phyloP scores from a whole-genome alignment of 1,140 invertebrate genomes.

The Bombus impatiens region DNA sequence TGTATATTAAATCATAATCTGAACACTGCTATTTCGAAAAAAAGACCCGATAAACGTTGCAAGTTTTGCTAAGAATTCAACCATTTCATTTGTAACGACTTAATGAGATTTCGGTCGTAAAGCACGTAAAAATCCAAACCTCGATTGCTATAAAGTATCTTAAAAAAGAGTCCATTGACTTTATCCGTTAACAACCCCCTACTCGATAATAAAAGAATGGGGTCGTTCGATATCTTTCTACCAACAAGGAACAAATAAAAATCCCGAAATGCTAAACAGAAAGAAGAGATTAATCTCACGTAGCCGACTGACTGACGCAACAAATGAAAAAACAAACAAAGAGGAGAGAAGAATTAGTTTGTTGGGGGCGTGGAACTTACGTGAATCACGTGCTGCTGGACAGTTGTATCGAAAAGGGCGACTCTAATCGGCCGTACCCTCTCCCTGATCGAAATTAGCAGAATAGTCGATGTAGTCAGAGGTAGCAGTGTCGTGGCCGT shows the following conservation, averaged over 20 bases:
- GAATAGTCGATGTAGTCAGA: constrained; percentile 37
- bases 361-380: constrained; percentile 41
- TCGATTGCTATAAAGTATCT: background rate
- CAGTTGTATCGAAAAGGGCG: constrained; percentile 36
- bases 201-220: background rate
- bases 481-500: constrained; percentile 46
- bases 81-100: too few species aligned
- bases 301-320: background rate
- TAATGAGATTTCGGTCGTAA: background rate
- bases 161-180: background rate
- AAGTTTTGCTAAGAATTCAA: too few species aligned
- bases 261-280: background rate
- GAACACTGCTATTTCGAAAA: too few species aligned
- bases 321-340: background rate
- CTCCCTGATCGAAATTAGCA: constrained; percentile 49
- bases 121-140: background rate
- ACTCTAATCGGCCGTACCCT: constrained; percentile 60
- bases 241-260: background rate
- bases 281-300: background rate
- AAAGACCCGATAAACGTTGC: too few species aligned
- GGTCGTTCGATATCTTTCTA: background rate
- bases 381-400: constrained; percentile 54
- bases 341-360: background rate
- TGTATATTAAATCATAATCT: too few species aligned
- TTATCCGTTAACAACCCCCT: background rate